A percentile compares a stretch with the other conserved stretches of the same genome.
Conservation (phyloP, 2,888 invertebrate genomes). For the Chouioia cunea region DNA sequence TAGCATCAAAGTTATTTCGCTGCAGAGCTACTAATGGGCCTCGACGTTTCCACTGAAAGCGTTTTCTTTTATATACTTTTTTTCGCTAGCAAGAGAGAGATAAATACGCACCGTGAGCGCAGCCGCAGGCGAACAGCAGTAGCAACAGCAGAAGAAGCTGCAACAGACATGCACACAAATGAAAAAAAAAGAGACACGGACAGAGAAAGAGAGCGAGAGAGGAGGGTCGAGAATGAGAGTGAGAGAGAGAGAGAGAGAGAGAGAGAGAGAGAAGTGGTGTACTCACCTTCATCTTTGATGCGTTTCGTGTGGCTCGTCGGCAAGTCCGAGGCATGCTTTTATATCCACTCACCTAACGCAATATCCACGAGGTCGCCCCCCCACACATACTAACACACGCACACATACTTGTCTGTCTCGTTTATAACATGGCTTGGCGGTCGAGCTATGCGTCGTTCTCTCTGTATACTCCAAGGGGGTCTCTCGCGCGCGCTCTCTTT, state of each 20-base stretch:
- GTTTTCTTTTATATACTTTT: not conserved
- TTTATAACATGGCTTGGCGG: not conserved
- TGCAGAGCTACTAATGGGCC: no score
- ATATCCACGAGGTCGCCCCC: constrained; percentile 7
- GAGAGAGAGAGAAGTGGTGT: not conserved
- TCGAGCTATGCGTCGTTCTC: no score
- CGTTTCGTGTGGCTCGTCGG: constrained; percentile 31
- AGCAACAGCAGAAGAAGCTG: constrained; percentile 27
- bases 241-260: not conserved
- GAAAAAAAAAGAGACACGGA: constrained; percentile 6
- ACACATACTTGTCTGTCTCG: not conserved
- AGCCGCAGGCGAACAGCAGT: constrained; percentile 38
- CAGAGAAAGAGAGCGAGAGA: not conserved
- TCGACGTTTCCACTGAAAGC: no score
- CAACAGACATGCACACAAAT: no score
- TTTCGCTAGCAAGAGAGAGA: constrained; percentile 18
- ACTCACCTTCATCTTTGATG: constrained; percentile 46
- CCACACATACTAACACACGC: no score
- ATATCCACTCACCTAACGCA: constrained; percentile 38
- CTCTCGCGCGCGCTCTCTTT: no score
- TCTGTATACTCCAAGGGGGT: no score
- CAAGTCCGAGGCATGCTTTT: constrained; percentile 30
- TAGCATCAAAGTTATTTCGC: no score
- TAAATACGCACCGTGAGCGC: constrained; percentile 42
- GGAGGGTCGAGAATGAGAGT: not conserved